Conservation (phyloP, 2,113 vertebrate species). For the Dipodomys ordii region DNA sequence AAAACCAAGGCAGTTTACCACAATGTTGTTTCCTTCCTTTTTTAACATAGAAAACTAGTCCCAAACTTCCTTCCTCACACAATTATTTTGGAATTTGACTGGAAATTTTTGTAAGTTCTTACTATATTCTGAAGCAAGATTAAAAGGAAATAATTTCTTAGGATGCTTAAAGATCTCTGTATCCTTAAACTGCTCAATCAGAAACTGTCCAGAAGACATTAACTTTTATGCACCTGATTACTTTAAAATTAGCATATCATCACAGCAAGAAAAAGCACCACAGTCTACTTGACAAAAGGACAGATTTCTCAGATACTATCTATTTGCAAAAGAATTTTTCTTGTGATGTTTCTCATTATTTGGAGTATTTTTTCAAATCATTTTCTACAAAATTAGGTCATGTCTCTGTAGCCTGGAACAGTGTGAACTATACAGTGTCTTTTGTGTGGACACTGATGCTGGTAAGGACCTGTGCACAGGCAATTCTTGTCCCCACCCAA, state of each 20-base stretch:
- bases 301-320: background rate
- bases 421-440: background rate
- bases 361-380: slow-evolving; percentile 46
- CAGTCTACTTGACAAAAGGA: background rate
- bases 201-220: background rate
- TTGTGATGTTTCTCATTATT: slow-evolving; percentile 34
- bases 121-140: background rate
- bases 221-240: background rate
- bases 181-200: background rate
- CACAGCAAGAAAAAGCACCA: background rate
- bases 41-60: background rate
- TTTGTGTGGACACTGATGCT: background rate
- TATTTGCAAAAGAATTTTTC: slow-evolving; percentile 4
- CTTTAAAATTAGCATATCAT: background rate
- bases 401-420: slow-evolving; percentile 26
- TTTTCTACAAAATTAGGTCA: slow-evolving; percentile 1
- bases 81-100: slow-evolving; percentile 47
- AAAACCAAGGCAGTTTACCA: background rate
- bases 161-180: background rate
- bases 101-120: background rate
- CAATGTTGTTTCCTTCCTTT: slow-evolving; percentile 8
- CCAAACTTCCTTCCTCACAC: background rate
- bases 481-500: background rate
- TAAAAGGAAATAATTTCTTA: slow-evolving; percentile 34
- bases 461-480: background rate